phyloP scores from a whole-genome alignment of 64 coral and sea anemone genomes.

The Orbicella faveolata region DNA sequence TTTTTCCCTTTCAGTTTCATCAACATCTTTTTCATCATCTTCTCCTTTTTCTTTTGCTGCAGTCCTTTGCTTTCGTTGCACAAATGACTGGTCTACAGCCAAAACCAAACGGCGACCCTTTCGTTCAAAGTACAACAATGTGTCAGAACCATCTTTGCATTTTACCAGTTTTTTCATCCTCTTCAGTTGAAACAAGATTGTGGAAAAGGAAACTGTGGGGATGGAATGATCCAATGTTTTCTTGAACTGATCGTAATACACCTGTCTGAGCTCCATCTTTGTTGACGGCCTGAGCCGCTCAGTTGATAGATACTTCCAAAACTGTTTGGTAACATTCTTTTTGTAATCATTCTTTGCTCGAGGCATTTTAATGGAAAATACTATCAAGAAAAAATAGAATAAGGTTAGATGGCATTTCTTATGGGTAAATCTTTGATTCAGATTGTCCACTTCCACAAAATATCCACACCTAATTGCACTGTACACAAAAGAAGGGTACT shows the following conservation, averaged over 20 bases:
- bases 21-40: conserved; percentile 15
- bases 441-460: no score
- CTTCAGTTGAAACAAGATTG: conserved; percentile 48
- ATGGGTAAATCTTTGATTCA: no score
- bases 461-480: no score
- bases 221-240: not conserved
- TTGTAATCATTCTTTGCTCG: conserved; percentile 12
- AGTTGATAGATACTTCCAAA: conserved; percentile 45
- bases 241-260: conserved; percentile 63
- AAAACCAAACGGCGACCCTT: conserved; percentile 53
- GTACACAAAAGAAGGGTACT: no score
- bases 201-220: conserved; percentile 47
- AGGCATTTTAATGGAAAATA: conserved; percentile 29
- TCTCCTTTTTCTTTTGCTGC: not conserved
- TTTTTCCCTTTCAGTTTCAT: conserved; percentile 21
- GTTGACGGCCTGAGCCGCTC: conserved; percentile 29
- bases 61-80: conserved; percentile 36
- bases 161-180: conserved; percentile 53
- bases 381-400: not conserved
- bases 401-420: not conserved
- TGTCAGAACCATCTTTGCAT: conserved; percentile 39
- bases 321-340: conserved; percentile 37
- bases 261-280: conserved; percentile 40
- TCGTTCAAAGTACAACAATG: conserved; percentile 56
- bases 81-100: conserved; percentile 59